Conservation (phyloP, 2,797 vertebrate genomes). For the Yasuhikotakia modesta region DNA sequence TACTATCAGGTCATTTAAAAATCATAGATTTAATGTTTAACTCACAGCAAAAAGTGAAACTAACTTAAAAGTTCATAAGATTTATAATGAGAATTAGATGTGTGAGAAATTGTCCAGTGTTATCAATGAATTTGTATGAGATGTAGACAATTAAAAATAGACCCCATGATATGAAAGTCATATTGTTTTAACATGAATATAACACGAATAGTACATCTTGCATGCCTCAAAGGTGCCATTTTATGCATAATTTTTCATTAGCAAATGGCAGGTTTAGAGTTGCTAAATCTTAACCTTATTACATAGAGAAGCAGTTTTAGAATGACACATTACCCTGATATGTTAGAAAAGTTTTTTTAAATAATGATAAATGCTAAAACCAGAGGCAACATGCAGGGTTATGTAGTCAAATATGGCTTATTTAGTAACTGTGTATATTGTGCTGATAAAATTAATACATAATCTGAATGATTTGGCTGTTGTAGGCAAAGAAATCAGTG, state of each 20-base stretch:
- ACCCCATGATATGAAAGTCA: conserved; percentile 21
- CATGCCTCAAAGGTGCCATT: conserved; percentile 7
- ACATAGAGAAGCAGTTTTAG: no score
- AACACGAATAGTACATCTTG: background rate
- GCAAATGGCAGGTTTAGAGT: background rate
- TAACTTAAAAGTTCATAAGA: conserved; percentile 38
- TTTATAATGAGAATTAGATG: conserved; percentile 45
- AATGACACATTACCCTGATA: background rate
- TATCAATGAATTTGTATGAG: conserved; percentile 22
- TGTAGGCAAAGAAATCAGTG: background rate
- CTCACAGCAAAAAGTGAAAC: conserved; percentile 42
- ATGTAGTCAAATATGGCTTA: background rate
- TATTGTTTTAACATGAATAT: background rate
- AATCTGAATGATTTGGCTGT: conserved; percentile 6
- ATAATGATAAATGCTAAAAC: background rate
- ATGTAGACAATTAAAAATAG: conserved; percentile 29
- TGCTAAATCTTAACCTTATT: background rate
- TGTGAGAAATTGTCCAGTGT: conserved; percentile 31
- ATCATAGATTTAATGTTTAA: conserved; percentile 49
- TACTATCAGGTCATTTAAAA: conserved; percentile 34
- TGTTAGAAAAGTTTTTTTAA: no score
- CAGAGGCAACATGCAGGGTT: conserved; percentile 5
- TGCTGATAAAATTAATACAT: background rate
- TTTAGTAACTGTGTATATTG: conserved; percentile 10
- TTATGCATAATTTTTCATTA: background rate